Evolutionary conservation across 2,797 vertebrate species (phyloP).

Genomic region (Taenioides sp.): DNA sequence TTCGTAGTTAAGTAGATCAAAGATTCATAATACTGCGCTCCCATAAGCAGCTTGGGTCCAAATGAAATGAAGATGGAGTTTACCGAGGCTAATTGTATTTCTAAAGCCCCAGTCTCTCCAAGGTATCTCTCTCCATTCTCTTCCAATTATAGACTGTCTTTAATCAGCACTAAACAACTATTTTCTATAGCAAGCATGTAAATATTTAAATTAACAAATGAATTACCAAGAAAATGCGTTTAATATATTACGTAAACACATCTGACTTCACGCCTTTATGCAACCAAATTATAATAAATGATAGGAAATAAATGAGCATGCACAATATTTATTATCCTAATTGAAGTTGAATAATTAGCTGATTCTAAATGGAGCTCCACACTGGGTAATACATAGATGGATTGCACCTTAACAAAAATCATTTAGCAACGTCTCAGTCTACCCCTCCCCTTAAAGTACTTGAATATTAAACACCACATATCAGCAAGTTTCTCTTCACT

Average conservation of each 20-base stretch:
- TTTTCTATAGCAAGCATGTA: constrained; percentile 30
- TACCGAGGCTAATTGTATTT: constrained; percentile 64
- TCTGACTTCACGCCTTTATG: constrained; percentile 45
- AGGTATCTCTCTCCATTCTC: constrained; percentile 54
- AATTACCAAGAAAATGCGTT: constrained; percentile 35
- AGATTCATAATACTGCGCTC: constrained; percentile 35
- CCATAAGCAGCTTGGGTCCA: constrained; percentile 39
- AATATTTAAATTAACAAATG: constrained; percentile 53
- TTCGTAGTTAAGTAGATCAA: constrained; percentile 56
- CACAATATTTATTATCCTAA: constrained; percentile 64
- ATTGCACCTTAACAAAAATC: constrained; percentile 57
- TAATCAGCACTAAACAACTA: constrained; percentile 44
- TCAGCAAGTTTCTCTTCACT: constrained; percentile 66
- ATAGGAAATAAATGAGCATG: constrained; percentile 34
- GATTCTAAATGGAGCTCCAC: constrained; percentile 55
- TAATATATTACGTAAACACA: constrained; percentile 31
- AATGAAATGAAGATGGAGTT: constrained; percentile 56
- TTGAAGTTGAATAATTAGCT: constrained; percentile 59
- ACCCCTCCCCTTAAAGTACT: constrained; percentile 14
- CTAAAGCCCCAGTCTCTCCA: constrained; percentile 57
- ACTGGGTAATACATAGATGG: constrained; percentile 53
- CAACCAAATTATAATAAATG: constrained; percentile 52
- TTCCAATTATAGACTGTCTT: constrained; percentile 60
- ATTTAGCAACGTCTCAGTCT: constrained; percentile 60
- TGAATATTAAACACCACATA: constrained; percentile 68